Base-by-base conservation (phyloP, 2,888 invertebrate species). In the Dryobotodes eremita region DNA sequence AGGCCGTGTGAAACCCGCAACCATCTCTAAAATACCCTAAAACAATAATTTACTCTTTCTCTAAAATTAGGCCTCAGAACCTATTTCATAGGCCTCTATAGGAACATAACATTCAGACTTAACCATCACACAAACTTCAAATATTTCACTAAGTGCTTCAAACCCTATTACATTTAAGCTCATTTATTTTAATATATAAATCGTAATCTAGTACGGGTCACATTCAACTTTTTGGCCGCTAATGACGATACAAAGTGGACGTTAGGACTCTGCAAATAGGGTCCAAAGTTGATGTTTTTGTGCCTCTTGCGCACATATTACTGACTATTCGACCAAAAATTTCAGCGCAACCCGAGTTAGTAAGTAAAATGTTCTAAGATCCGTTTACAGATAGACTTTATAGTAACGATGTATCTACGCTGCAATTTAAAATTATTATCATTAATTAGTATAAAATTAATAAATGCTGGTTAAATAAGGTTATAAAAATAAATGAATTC, bases 81-180 rank as follows among this genome's bases (percentile, higher is more conserved):
- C 86, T 80, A 84, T 85, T 79, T 76, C 48, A 83, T 88, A 89
- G 89, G 90, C 90, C 90, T 74, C 73, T 82, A 80, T 89, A 89
- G 89, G 90, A 88, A 89, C 89, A 83, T 86, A 89, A 88, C 89
- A 83, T 80, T 77, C 82, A 83, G 85, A 88, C 86, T 83, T 77
- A 80, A 68, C 72, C 73, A 76, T 71, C 85, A 89, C 85, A 82
- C 82, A 86, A 84, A 88, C 80, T 71, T 66, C 78, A 84, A 86
- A 81, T 74, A 71, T 81, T 82, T 84, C 79, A 83, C 78, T 88
- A 89, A 66, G 82, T 85, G 89, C 86, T 80, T 81, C 68, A 72
- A 82, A 73, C 59, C 71, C 83, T 86, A 89, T 78, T 66, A 89
- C 81, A 84, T 77, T 75, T 89, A 89, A 89, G 88, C 85, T 89